A percentile compares a stretch with the other conserved stretches of the same genome.
Conservation (phyloP, 2,797 vertebrate species). For the Spinus pinus region DNA sequence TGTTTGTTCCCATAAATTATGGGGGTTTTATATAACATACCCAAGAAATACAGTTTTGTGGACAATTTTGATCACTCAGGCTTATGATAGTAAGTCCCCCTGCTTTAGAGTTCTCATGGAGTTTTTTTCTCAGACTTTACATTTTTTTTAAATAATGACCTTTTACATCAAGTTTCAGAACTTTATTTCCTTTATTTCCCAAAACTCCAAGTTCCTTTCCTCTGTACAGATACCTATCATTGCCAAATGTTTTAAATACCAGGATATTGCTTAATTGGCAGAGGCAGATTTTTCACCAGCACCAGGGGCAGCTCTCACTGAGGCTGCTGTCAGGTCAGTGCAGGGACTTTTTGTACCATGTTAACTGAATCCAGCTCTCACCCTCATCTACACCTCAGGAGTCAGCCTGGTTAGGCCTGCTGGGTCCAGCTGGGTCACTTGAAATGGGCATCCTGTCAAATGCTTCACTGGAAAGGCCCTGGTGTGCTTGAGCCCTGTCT, state of each 20-base stretch:
- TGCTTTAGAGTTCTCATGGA: background rate
- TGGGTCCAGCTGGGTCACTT: background rate
- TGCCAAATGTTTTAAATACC: background rate
- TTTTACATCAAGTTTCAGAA: background rate
- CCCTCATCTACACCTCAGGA: accelerated
- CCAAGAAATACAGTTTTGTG: background rate
- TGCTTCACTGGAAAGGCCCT: background rate
- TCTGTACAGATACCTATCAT: background rate
- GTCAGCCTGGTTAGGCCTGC: background rate
- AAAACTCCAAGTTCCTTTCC: background rate
- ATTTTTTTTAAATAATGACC: background rate
- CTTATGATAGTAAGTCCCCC: background rate
- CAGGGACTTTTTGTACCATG: background rate
- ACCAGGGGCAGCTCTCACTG: background rate
- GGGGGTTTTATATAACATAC: background rate
- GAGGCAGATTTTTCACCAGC: background rate
- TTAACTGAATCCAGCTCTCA: background rate
- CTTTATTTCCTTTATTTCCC: background rate
- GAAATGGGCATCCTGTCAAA: background rate
- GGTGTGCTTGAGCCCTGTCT: background rate
- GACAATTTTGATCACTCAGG: background rate
- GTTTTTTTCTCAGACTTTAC: background rate
- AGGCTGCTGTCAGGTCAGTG: background rate
- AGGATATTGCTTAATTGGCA: background rate
- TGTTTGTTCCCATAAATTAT: background rate